Evolutionary conservation across 2,797 vertebrate species (phyloP), one percentile per base, ranked within the genome.

Genomic region (Lophius americanus): DNA sequence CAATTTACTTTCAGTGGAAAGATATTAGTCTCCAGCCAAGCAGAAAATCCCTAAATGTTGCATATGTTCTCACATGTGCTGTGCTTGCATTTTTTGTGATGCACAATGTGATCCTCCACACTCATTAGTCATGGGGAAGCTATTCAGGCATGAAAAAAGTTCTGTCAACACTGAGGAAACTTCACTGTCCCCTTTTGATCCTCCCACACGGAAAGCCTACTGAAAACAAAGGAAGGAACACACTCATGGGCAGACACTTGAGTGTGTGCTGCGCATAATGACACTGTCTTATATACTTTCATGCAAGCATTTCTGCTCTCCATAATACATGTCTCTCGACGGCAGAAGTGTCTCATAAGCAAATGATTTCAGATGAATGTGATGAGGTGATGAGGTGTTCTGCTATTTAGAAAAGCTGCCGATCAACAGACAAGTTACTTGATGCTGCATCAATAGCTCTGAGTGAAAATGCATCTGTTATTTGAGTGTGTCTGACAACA

Each of bases 301-400:
- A 81, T 67, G 70, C 64, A 49, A 41, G 44, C 53, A 61, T 70
- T 76, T 43, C 62, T 61, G 61, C 64, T 79, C 73, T 83, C 64
- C 77, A 83, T 84, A 74, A 84, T 85, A 83, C 69, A 78, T 76
- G 64, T 36, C 66, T 74, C 49, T 62, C 3, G 52, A 64, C 79
- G 62, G 72, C 68, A 64, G 71, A 73, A 32, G 73, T 58, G 60
- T 78, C 51, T 76, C 38, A 70, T 57, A 63, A 69, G 51, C 70
- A 85, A 87, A 78, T 63, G 65, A 82, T 73, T 64, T 49, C 73
- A 70, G 65, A 74, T 49, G 67, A 84, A 73, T n/a, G n/a, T n/a
- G n/a, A n/a, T n/a, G n/a, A n/a, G 54, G 65, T 64, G 55, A 62
- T 6, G 46, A 69, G 62, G 48, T 52, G 54, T 42, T 37, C 66